Evolutionary conservation across 2,797 vertebrate genomes (phyloP).

Genomic region (Sebastes trivittatus): DNA sequence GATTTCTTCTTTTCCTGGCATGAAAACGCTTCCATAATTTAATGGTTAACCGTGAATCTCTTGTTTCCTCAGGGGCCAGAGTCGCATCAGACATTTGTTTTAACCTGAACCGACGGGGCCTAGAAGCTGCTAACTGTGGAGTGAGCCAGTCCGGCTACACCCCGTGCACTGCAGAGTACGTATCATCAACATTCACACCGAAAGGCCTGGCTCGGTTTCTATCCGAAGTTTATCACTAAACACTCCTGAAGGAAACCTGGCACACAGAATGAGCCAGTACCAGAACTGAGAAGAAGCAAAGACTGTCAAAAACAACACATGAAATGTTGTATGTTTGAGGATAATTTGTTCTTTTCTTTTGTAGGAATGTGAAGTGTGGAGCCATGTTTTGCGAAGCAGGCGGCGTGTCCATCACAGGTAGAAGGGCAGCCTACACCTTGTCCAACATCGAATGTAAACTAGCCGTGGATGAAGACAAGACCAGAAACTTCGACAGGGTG

Average conservation of each 20-base stretch:
- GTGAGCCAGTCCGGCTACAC: conserved; percentile 62
- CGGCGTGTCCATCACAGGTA: conserved; percentile 75
- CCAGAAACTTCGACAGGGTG: conserved; percentile 79
- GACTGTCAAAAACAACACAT: background rate
- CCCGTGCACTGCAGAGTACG: conserved; percentile 79
- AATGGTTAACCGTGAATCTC: background rate
- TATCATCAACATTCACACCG: background rate
- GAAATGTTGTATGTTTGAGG: background rate
- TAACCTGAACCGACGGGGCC: conserved; percentile 73
- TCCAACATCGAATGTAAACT: conserved; percentile 54
- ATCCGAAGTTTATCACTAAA: background rate
- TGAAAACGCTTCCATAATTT: background rate
- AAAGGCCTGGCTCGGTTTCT: background rate
- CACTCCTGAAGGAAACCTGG: background rate
- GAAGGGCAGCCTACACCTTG: conserved; percentile 55
- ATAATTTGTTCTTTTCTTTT: background rate
- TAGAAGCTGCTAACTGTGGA: conserved; percentile 77
- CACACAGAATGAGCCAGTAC: background rate
- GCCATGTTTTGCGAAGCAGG: conserved; percentile 85
- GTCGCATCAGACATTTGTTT: conserved; percentile 82
- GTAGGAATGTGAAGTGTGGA: conserved; percentile 83
- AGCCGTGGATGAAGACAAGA: conserved; percentile 62
- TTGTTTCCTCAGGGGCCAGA: conserved; percentile 72
- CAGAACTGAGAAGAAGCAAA: background rate
- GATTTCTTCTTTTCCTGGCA: background rate